phyloP scores from a whole-genome alignment of 2,888 invertebrate genomes.

The Phaonia tiefii region DNA sequence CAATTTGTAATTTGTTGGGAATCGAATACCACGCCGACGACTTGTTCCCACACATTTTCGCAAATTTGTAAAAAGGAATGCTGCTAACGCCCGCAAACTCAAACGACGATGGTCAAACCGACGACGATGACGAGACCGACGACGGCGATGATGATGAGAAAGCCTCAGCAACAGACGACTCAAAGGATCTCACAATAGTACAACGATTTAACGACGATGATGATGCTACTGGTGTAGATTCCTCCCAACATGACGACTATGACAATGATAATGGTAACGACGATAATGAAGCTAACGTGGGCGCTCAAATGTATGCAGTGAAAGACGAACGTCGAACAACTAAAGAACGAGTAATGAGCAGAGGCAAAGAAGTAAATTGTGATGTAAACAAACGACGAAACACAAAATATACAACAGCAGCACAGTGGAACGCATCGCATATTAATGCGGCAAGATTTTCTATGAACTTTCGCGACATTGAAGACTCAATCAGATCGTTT shows the following conservation, averaged over 20 bases:
- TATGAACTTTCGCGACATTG: constrained; percentile 54
- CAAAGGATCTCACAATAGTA: constrained; percentile 7
- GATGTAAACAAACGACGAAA: neutral
- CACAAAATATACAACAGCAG: neutral
- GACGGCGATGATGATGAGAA: neutral
- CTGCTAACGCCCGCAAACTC: neutral
- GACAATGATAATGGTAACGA: neutral
- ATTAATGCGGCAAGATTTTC: constrained; percentile 32
- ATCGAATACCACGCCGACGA: too few relatives aligned
- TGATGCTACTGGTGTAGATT: neutral
- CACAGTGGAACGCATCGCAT: too few relatives aligned
- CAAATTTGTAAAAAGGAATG: constrained; percentile 20
- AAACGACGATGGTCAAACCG: too few relatives aligned
- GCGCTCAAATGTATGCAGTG: neutral
- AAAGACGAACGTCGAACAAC: neutral
- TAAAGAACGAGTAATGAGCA: neutral
- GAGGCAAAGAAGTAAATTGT: neutral
- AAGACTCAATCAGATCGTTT: constrained; percentile 55
- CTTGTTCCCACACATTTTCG: too few relatives aligned
- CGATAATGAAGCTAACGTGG: constrained; percentile 5
- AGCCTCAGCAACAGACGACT: constrained; percentile 6
- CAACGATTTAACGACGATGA: neutral
- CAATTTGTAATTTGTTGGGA: constrained; percentile 36
- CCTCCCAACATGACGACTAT: neutral
- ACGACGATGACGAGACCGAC: too few relatives aligned